phyloP scores from a whole-genome alignment of 2,888 invertebrate species.

The Linnaemya tessellans region DNA sequence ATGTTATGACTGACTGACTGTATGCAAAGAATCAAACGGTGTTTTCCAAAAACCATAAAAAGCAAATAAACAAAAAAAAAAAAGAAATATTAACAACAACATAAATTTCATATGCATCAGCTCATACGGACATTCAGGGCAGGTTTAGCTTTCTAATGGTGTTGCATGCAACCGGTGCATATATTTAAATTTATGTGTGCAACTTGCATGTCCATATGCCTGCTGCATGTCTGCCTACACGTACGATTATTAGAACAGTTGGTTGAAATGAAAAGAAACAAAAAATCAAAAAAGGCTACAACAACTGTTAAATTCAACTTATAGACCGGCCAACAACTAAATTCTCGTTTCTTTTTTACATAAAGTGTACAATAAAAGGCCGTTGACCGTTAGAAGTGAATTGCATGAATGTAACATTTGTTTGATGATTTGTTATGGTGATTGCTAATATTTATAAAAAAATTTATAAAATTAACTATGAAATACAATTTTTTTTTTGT shows the following conservation, averaged over 20 bases:
- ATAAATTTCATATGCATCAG: conserved; percentile 65
- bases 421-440: conserved; percentile 56
- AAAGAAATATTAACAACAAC: conserved; percentile 33
- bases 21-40: conserved; percentile 57
- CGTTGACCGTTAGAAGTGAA: conserved; percentile 64
- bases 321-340: conserved; percentile 45
- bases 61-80: conserved; percentile 22
- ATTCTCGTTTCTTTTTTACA: conserved; percentile 6
- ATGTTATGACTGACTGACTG: conserved; percentile 23
- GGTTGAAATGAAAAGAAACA: conserved; percentile 36
- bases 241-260: conserved; percentile 62
- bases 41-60: conserved; percentile 40
- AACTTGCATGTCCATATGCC: conserved; percentile 60
- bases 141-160: conserved; percentile 45
- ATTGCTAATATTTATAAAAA: conserved; percentile 35
- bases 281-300: conserved; percentile 28
- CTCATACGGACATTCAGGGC: conserved; percentile 44
- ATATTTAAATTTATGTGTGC: conserved; percentile 49
- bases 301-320: conserved; percentile 60
- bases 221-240: conserved; percentile 26
- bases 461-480: conserved; percentile 27
- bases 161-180: conserved; percentile 42
- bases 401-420: conserved; percentile 42
- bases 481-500: conserved; percentile 21
- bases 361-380: conserved; percentile 44